Conservation (phyloP, 2,888 invertebrate genomes). For the Trissoscelio sp. region DNA sequence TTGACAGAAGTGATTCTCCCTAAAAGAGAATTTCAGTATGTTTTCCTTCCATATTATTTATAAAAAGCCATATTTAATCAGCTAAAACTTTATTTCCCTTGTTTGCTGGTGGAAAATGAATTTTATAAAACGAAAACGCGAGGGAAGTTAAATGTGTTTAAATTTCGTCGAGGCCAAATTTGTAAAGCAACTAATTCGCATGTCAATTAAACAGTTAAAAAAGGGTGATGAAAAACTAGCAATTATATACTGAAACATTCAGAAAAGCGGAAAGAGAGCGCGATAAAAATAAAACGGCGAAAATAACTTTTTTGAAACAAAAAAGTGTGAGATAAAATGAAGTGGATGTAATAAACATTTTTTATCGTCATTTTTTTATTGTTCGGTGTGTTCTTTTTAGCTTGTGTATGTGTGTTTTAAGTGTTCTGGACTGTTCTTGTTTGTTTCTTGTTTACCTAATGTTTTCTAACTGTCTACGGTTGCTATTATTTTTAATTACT, state of each 20-base stretch:
- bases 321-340: no score
- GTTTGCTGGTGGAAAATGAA: not conserved
- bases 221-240: no score
- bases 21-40: conserved; percentile 15
- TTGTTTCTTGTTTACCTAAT: no score
- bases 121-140: not conserved
- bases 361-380: no score
- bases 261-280: not conserved
- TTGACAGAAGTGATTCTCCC: conserved; percentile 21
- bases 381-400: no score
- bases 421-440: no score
- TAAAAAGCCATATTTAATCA: conserved; percentile 10
- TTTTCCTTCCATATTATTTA: not conserved
- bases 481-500: no score
- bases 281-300: not conserved
- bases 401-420: no score
- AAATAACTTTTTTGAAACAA: no score
- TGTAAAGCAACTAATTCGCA: not conserved
- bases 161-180: not conserved
- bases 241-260: no score
- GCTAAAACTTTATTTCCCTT: conserved; percentile 9
- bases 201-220: not conserved
- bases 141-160: not conserved
- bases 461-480: no score
- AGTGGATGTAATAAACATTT: no score